phyloP scores from a whole-genome alignment of 2,888 invertebrate species.

The Conomelus anceps region DNA sequence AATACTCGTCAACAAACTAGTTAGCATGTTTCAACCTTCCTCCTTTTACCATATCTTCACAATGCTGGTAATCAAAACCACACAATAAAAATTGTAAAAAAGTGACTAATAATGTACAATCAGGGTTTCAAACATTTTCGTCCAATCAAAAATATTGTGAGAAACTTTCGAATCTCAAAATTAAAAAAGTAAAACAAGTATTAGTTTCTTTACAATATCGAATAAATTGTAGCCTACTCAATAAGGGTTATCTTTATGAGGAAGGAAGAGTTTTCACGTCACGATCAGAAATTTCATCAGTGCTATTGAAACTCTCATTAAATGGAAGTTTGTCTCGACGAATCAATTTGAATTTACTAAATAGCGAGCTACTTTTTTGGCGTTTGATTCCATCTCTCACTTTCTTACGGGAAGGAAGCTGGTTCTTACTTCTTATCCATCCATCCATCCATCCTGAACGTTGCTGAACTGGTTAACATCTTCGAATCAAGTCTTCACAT shows the following conservation, averaged over 20 bases:
- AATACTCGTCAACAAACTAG: background rate
- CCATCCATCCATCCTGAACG: background rate
- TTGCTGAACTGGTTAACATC: background rate
- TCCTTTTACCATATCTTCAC: background rate
- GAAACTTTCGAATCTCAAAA: background rate
- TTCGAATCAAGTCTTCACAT: background rate
- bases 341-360: background rate
- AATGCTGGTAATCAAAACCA: background rate
- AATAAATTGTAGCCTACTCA: background rate
- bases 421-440: background rate
- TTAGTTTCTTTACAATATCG: background rate
- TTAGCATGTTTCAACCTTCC: background rate
- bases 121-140: background rate
- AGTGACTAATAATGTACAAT: background rate
- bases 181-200: background rate
- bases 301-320: background rate
- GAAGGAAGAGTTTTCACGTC: background rate
- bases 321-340: background rate
- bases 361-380: background rate
- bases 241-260: background rate
- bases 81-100: background rate
- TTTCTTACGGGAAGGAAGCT: background rate
- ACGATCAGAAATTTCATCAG: background rate
- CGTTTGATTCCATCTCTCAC: background rate
- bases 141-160: too few species aligned